A percentile compares a stretch with the other conserved stretches of the same genome.
Evolutionary conservation across 2,113 vertebrate genomes (phyloP).

Genomic region (Pseudois nayaur): DNA sequence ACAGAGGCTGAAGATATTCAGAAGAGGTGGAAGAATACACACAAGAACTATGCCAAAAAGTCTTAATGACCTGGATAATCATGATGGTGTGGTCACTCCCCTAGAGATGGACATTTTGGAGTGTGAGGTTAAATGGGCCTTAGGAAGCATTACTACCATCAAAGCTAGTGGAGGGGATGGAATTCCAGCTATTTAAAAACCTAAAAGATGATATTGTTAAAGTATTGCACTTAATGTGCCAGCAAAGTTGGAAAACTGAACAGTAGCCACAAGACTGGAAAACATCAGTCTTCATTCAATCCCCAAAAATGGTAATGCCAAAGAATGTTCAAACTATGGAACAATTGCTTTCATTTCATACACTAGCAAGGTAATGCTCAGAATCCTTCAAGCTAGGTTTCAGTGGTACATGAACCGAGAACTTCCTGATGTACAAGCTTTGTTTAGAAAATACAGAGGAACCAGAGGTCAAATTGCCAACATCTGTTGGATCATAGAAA

Average conservation of each 20-base stretch:
- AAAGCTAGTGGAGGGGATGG: background rate
- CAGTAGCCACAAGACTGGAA: background rate
- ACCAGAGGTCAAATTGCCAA: background rate
- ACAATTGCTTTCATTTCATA: background rate
- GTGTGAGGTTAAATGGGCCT: background rate
- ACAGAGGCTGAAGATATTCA: background rate
- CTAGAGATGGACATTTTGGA: background rate
- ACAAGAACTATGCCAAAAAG: background rate
- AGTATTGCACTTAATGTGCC: background rate
- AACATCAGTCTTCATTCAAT: background rate
- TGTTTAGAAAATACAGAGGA: background rate
- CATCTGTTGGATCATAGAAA: background rate
- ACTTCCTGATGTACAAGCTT: background rate
- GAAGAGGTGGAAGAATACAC: background rate
- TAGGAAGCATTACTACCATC: background rate
- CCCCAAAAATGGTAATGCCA: background rate
- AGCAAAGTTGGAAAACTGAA: background rate
- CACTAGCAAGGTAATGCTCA: background rate
- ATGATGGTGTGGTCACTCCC: background rate
- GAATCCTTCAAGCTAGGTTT: background rate
- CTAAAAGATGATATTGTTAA: background rate
- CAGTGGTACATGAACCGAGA: background rate
- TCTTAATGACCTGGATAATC: background rate
- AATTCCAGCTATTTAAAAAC: background rate
- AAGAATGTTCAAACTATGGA: background rate